Evolutionary conservation across 2,113 vertebrate species (phyloP), one percentile per base, ranked within the genome.

Genomic region (Sclerurus mexicanus): DNA sequence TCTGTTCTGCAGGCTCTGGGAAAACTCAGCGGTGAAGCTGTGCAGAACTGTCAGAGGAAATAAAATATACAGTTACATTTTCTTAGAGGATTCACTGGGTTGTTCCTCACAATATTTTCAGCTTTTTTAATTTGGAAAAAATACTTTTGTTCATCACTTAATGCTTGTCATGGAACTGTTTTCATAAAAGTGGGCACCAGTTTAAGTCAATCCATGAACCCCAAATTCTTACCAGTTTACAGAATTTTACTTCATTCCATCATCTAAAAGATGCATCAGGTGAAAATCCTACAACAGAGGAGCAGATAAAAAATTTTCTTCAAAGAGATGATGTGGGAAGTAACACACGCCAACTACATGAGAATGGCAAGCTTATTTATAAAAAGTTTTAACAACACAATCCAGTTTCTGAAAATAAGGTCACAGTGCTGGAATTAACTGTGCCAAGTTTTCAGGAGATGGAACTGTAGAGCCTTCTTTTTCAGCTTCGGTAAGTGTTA

Each of bases 1-100:
- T 4, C 79, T 89, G 67, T 10, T 68, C 92, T 92, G 80, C 46
- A 83, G 88, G 55, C 80, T 84, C 90, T 74, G 60, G 84, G 76
- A 56, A 85, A 81, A 72, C 44, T 60, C 76, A 19, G 5, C 4
- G 39, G 12, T 46, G 62, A 94, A 82, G 89, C 66, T 47, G 10
- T 14, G 47, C 72, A 80, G 42, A 62, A 90, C 31, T 55, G 63
- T 11, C 33, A 85, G 60, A 47, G 62, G 33, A 87, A 83, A 91
- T 68, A n/a, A 78, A 85, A 92, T 76, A 46, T 5, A 20, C 42
- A 76, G 50, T 73, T 79, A 47, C 1, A 16, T 46, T 78, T 79
- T 77, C 73, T 60, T 24, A 27, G 0, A 46, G 4, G 13, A 46
- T 55, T 73, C 60, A 28, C 55, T 55, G 25, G 6, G 18, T 30